Base-by-base conservation (phyloP, 2,113 vertebrate genomes). In the Pygoscelis adeliae region DNA sequence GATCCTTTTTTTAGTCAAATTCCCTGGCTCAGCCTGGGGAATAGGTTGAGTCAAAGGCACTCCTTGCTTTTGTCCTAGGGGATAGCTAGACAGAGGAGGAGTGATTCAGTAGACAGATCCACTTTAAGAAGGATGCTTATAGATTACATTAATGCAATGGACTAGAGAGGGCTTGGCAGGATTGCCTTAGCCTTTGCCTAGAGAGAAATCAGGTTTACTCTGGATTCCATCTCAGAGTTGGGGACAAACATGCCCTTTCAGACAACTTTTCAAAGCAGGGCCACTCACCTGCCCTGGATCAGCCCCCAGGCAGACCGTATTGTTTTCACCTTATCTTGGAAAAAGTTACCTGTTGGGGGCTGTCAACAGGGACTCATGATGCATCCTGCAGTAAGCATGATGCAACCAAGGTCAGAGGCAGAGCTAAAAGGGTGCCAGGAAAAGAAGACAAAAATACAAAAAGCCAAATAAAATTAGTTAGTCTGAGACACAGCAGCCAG, bases 241-340 rank as follows among this genome's bases (percentile, higher is more conserved):
- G 96, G 81, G 61, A 94, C 89, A 97, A 97, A 97, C 94, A 97
- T 96, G 93, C 94, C 91, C 93, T 96, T 96, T 96, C 87, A 85
- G 74, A 67, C 84, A 91, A 91, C 89, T 95, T 95, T 96, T 97
- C 78, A 88, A 86, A 96, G 70, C 73, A 80, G 71, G 94, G 63
- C 87, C 82, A 88, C 71, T 94, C 82, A 34, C 78, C 77, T 66
- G 71, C 91, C 93, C 84, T 83, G 93, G 71, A 91, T 91, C 89
- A 96, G 58, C 78, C 78, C 50, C 73, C 53, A 32, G 82, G 61
- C 87, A 90, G 47, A 55, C 19, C 4, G 0, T 14, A 29, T n/a
- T 80, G 22, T 65, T 91, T 91, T 96, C 55, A 77, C 74, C 78
- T 94, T 44, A 36, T 15, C 90, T 96, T 91, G 77, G 74, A 83